Percentiles rank a stretch among this genome's conserved stretches.
Evolutionary conservation across 2,797 vertebrate species (phyloP).

Genomic region (Sus cebifrons): DNA sequence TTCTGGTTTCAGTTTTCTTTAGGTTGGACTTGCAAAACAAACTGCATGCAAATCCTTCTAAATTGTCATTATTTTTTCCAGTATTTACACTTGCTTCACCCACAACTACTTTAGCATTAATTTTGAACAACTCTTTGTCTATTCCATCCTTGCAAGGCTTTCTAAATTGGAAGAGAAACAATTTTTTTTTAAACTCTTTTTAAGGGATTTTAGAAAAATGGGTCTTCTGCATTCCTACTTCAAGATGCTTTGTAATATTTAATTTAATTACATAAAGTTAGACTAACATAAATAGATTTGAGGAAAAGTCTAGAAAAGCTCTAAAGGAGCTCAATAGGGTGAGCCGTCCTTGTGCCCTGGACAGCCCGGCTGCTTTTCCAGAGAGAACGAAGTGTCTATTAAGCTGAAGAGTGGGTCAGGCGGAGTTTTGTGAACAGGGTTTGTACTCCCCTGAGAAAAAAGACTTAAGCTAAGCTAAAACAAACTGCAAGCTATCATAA

Average conservation of each 20-base stretch:
- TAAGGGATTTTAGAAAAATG: constrained; percentile 39
- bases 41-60: neutral
- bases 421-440: neutral
- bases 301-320: neutral
- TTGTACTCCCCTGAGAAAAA: neutral
- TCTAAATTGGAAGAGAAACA: neutral
- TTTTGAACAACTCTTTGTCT: neutral
- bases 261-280: neutral
- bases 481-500: neutral
- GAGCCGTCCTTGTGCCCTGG: neutral
- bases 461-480: neutral
- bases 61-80: neutral
- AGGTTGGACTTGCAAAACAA: neutral
- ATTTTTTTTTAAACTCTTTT: neutral
- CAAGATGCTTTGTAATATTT: constrained; percentile 24
- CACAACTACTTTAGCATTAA: neutral
- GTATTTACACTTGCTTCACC: neutral
- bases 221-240: neutral
- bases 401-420: neutral
- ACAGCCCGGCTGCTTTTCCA: neutral
- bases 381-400: neutral
- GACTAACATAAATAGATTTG: neutral
- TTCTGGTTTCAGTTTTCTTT: neutral
- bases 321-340: neutral
- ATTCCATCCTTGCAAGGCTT: neutral